Percentiles rank a stretch among this genome's conserved stretches.
Conservation (phyloP, 2,888 invertebrate genomes). For the Apamea monoglypha region DNA sequence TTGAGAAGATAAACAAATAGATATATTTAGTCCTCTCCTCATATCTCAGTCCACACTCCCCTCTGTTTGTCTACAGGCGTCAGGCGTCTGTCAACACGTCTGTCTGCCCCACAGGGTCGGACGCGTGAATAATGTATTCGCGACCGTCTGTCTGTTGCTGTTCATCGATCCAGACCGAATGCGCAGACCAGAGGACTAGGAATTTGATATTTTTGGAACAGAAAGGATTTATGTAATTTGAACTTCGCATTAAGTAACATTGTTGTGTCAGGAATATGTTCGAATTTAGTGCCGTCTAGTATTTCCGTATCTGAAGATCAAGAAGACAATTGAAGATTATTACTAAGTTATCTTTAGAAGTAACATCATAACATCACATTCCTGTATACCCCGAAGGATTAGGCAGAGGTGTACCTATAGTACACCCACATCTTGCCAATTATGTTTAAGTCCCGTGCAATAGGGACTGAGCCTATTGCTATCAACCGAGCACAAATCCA, state of each 20-base stretch:
- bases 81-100: conserved; percentile 48
- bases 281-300: no score
- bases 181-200: conserved; percentile 12
- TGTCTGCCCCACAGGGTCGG: conserved; percentile 30
- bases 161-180: conserved; percentile 53
- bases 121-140: conserved; percentile 61
- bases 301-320: neutral
- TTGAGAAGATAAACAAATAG: conserved; percentile 17
- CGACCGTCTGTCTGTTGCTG: conserved; percentile 48
- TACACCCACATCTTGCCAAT: neutral
- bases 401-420: neutral
- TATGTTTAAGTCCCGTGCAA: neutral
- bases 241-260: neutral
- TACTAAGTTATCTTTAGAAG: neutral
- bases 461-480: neutral
- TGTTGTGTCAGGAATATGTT: neutral
- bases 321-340: neutral
- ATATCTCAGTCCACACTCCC: conserved; percentile 29
- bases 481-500: neutral
- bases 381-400: neutral
- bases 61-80: conserved; percentile 49
- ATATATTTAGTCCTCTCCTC: conserved; percentile 20
- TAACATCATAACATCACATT: neutral
- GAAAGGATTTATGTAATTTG: conserved; percentile 3
- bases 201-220: neutral